These are phyloP conservation scores for Coptotermes formosanus DNA, from an alignment of 1,140 invertebrate genomes.

Conservation along the genomic window DNA sequence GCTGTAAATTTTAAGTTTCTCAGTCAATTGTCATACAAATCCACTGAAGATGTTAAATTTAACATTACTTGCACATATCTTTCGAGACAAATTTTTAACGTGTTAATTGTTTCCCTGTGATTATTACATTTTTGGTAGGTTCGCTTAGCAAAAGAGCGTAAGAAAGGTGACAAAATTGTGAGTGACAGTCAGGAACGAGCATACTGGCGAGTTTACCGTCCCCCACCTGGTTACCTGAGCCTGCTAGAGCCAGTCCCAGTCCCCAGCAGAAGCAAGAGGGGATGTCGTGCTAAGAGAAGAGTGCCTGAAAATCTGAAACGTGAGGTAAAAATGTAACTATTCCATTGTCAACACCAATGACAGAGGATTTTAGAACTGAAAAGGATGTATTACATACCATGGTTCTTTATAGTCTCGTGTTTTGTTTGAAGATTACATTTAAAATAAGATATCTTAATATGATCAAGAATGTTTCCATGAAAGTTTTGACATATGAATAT, in stretches of 20 bases:
- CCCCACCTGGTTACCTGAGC: conserved; percentile 81
- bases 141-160: conserved; percentile 84
- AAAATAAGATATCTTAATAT: no score
- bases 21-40: no score
- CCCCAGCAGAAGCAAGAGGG: conserved; percentile 61
- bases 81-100: background rate
- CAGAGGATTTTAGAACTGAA: no score
- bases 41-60: background rate
- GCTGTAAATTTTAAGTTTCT: no score
- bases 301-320: conserved; percentile 64
- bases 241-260: conserved; percentile 83
- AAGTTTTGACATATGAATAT: no score
- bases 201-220: conserved; percentile 93
- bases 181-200: conserved; percentile 94
- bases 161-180: conserved; percentile 94
- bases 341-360: no score
- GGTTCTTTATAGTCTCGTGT: no score
- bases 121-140: conserved; percentile 55
- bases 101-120: background rate
- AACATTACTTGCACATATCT: background rate
- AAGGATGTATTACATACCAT: no score
- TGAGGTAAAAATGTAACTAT: conserved; percentile 58
- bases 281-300: conserved; percentile 18
- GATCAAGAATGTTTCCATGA: no score
- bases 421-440: no score